A percentile compares a stretch with the other conserved stretches of the same genome.
phyloP scores from a whole-genome alignment of 2,888 invertebrate species.

The Scrobipalpa costella region DNA sequence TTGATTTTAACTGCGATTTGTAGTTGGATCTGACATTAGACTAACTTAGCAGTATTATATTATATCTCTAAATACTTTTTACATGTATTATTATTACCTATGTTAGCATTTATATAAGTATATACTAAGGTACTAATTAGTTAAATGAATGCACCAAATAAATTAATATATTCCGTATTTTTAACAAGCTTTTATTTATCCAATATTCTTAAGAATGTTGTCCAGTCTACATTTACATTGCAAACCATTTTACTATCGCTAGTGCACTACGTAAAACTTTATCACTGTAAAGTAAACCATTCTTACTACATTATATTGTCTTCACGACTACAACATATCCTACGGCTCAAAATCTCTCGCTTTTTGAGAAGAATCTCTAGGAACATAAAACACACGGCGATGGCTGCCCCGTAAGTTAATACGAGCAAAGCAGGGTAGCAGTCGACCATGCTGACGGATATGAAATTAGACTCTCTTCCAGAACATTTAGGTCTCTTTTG shows the following conservation, averaged over 20 bases:
- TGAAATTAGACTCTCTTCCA: slow-evolving; percentile 81
- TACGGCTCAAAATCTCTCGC: slow-evolving; percentile 30
- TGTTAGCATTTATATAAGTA: no score
- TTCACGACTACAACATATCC: background rate
- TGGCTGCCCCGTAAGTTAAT: slow-evolving; percentile 56
- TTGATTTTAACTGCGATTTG: background rate
- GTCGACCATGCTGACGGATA: slow-evolving; percentile 84
- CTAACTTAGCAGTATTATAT: background rate
- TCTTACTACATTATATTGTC: background rate
- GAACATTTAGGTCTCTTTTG: slow-evolving; percentile 83
- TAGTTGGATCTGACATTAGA: background rate
- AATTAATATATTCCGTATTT: no score
- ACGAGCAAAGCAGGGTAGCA: slow-evolving; percentile 75
- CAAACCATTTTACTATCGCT: no score
- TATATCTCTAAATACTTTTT: background rate
- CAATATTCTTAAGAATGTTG: no score
- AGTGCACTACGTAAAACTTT: no score
- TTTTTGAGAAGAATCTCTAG: slow-evolving; percentile 53
- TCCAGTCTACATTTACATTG: no score
- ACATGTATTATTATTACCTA: background rate
- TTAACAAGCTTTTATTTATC: no score
- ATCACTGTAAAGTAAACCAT: background rate
- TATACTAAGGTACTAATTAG: no score
- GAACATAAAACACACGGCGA: slow-evolving; percentile 49
- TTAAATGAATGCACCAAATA: no score